These are phyloP conservation scores for Scaptomyza pallida DNA, from an alignment of 1,140 invertebrate species.

Conservation along the genomic window DNA sequence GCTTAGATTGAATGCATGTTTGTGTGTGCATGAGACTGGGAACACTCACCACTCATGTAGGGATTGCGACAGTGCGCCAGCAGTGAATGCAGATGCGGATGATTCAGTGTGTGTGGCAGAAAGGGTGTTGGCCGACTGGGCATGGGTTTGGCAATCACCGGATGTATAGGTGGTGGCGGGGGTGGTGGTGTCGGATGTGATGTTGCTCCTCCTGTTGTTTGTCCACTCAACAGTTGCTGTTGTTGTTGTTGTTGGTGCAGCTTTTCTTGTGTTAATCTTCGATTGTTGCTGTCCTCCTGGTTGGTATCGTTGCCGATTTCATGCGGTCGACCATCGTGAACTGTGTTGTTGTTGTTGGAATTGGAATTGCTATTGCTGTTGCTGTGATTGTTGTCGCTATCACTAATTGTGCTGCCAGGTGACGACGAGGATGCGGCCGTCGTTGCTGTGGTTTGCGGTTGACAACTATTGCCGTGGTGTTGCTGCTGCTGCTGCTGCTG, in stretches of 20 bases:
- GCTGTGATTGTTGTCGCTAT: conserved; percentile 84
- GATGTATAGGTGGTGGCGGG: conserved; percentile 55
- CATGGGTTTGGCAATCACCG: conserved; percentile 85
- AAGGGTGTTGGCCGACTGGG: conserved; percentile 85
- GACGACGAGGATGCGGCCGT: conserved; percentile 76
- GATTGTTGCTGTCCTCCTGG: conserved; percentile 75
- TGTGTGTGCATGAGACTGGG: too few species aligned
- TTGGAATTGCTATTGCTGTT: conserved; percentile 53
- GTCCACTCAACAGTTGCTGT: conserved; percentile 34
- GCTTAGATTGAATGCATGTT: neutral
- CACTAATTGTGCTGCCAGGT: conserved; percentile 84
- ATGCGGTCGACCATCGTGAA: conserved; percentile 66
- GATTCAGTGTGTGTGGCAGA: conserved; percentile 84
- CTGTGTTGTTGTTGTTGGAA: conserved; percentile 47
- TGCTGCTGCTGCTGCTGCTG: conserved; percentile 61
- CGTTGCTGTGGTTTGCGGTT: conserved; percentile 79
- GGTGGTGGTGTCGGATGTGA: conserved; percentile 54
- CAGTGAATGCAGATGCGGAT: conserved; percentile 84
- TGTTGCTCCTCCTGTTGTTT: conserved; percentile 45
- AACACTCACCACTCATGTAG: conserved; percentile 85
- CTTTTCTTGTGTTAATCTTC: conserved; percentile 82
- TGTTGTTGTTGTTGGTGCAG: conserved; percentile 59
- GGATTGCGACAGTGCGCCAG: conserved; percentile 85
- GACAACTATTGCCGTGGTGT: conserved; percentile 82
- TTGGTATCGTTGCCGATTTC: conserved; percentile 52